Evolutionary conservation across 2,888 invertebrate species (phyloP).

Genomic region (Hofmannophila pseudospretella): DNA sequence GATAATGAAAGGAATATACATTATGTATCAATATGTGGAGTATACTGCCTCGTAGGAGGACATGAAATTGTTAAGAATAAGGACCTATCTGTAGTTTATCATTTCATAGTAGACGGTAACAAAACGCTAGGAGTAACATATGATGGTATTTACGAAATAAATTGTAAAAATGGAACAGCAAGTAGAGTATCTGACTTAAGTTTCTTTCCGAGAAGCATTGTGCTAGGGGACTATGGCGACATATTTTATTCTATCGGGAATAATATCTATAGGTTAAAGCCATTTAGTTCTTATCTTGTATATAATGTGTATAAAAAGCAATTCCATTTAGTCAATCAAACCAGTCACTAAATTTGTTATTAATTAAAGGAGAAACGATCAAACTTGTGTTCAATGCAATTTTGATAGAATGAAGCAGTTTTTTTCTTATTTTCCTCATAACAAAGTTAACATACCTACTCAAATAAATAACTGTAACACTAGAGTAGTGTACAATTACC

Average conservation of each 20-base stretch:
- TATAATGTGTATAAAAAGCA: conserved; percentile 42
- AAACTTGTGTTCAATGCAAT: too few species aligned
- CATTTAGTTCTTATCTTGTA: conserved; percentile 51
- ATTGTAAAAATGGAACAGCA: conserved; percentile 59
- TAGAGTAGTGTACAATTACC: too few species aligned
- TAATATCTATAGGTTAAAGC: conserved; percentile 51
- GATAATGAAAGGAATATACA: conserved; percentile 54
- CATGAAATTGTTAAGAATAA: conserved; percentile 49
- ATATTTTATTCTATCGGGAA: conserved; percentile 53
- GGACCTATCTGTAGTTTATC: conserved; percentile 9
- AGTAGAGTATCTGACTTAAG: conserved; percentile 39
- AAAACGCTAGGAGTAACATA: conserved; percentile 49
- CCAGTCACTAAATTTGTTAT: background rate
- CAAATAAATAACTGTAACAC: too few species aligned
- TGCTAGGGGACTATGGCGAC: conserved; percentile 64
- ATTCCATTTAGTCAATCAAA: background rate
- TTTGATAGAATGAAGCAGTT: too few species aligned
- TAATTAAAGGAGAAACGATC: too few species aligned
- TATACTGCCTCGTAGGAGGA: conserved; percentile 46
- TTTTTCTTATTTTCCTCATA: too few species aligned
- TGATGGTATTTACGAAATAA: conserved; percentile 45
- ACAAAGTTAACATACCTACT: too few species aligned
- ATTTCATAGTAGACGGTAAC: conserved; percentile 10
- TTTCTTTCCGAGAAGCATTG: conserved; percentile 50
- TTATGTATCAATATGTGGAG: conserved; percentile 58